Base-by-base conservation (phyloP, 2,888 invertebrate genomes). In the Schrankia costaestrigalis region DNA sequence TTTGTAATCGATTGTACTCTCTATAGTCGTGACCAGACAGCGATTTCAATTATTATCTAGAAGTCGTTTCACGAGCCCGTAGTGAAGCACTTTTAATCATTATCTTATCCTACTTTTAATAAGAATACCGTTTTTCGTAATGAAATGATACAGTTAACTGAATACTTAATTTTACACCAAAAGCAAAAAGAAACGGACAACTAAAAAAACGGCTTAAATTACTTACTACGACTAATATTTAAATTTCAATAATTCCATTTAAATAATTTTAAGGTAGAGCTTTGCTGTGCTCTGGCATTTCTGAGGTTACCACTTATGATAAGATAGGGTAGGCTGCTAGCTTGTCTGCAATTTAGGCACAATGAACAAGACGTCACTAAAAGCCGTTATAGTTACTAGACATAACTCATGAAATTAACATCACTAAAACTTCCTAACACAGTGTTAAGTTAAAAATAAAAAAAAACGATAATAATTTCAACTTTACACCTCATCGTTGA, bases 11-110 rank as follows among this genome's bases (percentile, higher is more conserved):
- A 70, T 47, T 66, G 78, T 83, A 81, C 79, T 34, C 42, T 52
- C 56, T 59, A 62, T 64, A 73, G 74, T 85, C 86, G 86, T 87
- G 85, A 87, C 84, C 82, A 79, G 81, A 75, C 82, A 70, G 73
- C 72, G 75, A 78, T 85, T 87, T 87, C 86, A 85, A 85, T 85
- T 85, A 85, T 82, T 80, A 79, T 80, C 79, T 80, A 77, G 81
- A 78, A 85, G 83, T 83, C 70, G 73, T 77, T 80, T 72, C 73
- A 72, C 69, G 69, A 68, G 66, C 74, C 65, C 63, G 63, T 65
- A 68, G 65, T 71, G 66, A 67, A 71, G 68, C 63, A 77, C 70
- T 80, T 80, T 81, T 78, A 81, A 81, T 83, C 75, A 80, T 74
- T 67, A 63, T 71, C 66, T 63, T 77, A 73, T 70, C 68, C 71